A percentile compares a stretch with the other conserved stretches of the same genome.
These are phyloP conservation scores for Orcinus orca DNA, from an alignment of 2,113 vertebrate genomes.

Conservation along the genomic window DNA sequence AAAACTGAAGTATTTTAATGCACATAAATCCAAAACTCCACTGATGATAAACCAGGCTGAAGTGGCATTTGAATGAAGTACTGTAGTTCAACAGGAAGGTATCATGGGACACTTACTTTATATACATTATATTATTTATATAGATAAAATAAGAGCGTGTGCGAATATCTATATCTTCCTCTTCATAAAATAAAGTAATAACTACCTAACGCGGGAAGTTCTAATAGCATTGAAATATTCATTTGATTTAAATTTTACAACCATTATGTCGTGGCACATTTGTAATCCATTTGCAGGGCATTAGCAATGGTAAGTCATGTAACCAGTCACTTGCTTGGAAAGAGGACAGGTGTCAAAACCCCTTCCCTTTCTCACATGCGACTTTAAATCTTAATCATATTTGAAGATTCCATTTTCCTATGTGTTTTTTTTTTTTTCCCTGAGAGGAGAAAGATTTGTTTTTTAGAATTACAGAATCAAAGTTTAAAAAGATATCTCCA, in stretches of 20 bases:
- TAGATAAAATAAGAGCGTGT: background rate
- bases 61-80: background rate
- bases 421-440: background rate
- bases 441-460: background rate
- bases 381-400: background rate
- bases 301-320: background rate
- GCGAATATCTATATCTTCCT: background rate
- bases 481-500: background rate
- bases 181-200: background rate
- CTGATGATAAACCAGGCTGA: background rate
- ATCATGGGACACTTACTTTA: background rate
- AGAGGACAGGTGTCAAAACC: background rate
- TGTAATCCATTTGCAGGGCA: background rate
- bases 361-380: background rate
- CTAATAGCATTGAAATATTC: background rate
- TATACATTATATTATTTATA: background rate
- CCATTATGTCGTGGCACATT: background rate
- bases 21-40: background rate
- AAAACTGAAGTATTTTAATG: background rate
- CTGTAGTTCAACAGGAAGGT: background rate
- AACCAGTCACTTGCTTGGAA: background rate
- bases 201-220: background rate
- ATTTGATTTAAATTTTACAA: background rate
- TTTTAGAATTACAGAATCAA: background rate
- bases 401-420: background rate